Percentiles rank a stretch among this genome's conserved stretches.
These are phyloP conservation scores for Amblyopsis rosae DNA, from an alignment of 2,113 vertebrate genomes.

Conservation along the genomic window DNA sequence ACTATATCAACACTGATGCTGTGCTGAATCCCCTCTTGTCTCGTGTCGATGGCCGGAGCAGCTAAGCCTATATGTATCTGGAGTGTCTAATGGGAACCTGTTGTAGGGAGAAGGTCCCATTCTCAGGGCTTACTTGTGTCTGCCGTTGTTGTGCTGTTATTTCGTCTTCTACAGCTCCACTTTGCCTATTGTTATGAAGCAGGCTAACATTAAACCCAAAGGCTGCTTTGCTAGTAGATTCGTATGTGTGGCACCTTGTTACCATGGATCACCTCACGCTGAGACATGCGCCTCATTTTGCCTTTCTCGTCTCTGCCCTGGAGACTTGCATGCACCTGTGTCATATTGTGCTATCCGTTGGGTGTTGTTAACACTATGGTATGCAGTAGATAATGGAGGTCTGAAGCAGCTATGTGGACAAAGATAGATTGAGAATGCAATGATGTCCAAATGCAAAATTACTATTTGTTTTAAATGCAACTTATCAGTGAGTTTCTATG, in stretches of 20 bases:
- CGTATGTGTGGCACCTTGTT: constrained; percentile 2
- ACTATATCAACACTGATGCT: constrained; percentile 16
- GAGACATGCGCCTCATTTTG: constrained; percentile 27
- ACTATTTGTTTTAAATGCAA: not conserved
- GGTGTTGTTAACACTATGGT: not conserved
- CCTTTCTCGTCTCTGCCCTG: not conserved
- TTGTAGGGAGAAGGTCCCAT: constrained; percentile 16
- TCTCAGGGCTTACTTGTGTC: constrained; percentile 44
- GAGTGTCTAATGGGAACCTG: constrained; percentile 38
- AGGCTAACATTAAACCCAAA: constrained; percentile 56
- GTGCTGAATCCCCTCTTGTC: constrained; percentile 14
- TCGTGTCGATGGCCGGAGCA: constrained; percentile 10
- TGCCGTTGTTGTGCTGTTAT: constrained; percentile 26
- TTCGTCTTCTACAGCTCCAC: constrained; percentile 7
- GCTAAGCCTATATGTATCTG: constrained; percentile 4
- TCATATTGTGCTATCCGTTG: not conserved
- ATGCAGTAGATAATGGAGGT: not conserved
- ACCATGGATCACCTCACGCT: constrained; percentile 28
- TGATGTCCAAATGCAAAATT: not conserved
- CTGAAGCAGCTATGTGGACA: not conserved
- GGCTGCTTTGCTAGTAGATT: constrained; percentile 26
- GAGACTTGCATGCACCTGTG: not conserved
- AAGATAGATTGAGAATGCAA: not conserved
- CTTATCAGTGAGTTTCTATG: no score
- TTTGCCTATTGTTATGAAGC: constrained; percentile 48